These are phyloP conservation scores for Andrena bucephala DNA, from an alignment of 2,888 invertebrate species.

Conservation along the genomic window DNA sequence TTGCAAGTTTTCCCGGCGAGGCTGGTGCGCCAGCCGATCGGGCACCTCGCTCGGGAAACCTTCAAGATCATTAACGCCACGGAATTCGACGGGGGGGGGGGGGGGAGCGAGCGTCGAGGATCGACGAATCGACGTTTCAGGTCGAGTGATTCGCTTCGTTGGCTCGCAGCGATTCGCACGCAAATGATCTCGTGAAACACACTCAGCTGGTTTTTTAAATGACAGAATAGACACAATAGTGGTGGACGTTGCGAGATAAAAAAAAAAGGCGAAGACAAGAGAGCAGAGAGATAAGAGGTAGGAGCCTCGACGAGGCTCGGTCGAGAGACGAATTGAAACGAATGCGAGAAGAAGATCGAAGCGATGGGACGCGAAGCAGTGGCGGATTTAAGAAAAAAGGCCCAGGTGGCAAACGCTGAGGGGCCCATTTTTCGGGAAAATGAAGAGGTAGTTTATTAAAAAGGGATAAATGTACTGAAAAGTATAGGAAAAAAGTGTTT, in stretches of 20 bases:
- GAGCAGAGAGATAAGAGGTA: constrained; percentile 15
- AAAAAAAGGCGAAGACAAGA: neutral
- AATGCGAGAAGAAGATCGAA: neutral
- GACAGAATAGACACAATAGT: constrained; percentile 27
- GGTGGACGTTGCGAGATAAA: constrained; percentile 6
- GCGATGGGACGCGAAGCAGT: neutral
- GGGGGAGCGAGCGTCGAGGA: neutral
- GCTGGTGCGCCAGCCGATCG: neutral
- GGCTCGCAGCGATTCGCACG: constrained; percentile 81
- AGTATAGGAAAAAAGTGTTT: too few species aligned
- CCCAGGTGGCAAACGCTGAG: too few species aligned
- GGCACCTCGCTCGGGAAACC: neutral
- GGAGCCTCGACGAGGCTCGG: neutral
- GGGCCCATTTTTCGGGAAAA: too few species aligned
- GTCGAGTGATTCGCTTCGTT: constrained; percentile 64
- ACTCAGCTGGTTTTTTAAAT: constrained; percentile 37
- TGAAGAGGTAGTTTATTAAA: too few species aligned
- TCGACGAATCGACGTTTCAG: constrained; percentile 7
- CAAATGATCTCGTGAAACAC: constrained; percentile 35
- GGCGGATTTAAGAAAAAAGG: too few species aligned
- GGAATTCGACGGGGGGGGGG: constrained; percentile 2
- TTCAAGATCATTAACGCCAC: constrained; percentile 10
- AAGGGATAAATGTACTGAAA: too few species aligned
- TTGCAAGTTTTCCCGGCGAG: neutral
- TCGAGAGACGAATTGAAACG: too few species aligned